Base-by-base conservation (phyloP, 2,113 vertebrate species). In the Danionella cerebrum region DNA sequence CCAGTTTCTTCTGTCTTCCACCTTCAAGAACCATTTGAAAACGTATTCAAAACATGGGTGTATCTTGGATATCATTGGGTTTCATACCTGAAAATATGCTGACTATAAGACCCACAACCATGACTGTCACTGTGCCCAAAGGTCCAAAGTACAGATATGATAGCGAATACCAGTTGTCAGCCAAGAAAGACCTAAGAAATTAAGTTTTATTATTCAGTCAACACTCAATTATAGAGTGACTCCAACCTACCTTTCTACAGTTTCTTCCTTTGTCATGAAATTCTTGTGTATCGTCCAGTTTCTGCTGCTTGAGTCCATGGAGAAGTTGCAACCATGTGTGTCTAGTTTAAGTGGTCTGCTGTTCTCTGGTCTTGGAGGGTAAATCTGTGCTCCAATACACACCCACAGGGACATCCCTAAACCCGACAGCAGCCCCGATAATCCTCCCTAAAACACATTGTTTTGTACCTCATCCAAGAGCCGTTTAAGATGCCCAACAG, bases 111-210 rank as follows among this genome's bases (percentile, higher is more conserved):
- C 92, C 93, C 54, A 92, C 86, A 11, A 0, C 2, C 35, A 95
- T 4, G 9, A 86, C 82, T 38, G 69, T 55, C 8, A 94, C 71
- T 2, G 92, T 91, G 60, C 91, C 92, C 73, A 93, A 19, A 3
- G 89, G 88, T 73, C 89, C 89, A 79, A 93, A 90, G 84, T 93
- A 93, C n/a, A 94, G 65, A 75, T 92, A 95, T 42, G 92, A 95
- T 60, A 93, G 69, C n/a, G 91, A 92, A 81, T 93, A 92, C 90
- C 87, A 91, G 48, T 67, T 71, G 55, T 90, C 85, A 67, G 83
- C 89, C 60, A 92, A 71, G 4, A 21, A 54, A 65, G 85, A 67
- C 38, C 91, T 95, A 82, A 11, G 70, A 33, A 72, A 53, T 33
- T 14, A 1, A 41, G 5, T 52, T 29, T 53, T 12, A 27, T 6